Base-by-base conservation (phyloP, 2,113 vertebrate genomes). In the Danio rerio region DNA sequence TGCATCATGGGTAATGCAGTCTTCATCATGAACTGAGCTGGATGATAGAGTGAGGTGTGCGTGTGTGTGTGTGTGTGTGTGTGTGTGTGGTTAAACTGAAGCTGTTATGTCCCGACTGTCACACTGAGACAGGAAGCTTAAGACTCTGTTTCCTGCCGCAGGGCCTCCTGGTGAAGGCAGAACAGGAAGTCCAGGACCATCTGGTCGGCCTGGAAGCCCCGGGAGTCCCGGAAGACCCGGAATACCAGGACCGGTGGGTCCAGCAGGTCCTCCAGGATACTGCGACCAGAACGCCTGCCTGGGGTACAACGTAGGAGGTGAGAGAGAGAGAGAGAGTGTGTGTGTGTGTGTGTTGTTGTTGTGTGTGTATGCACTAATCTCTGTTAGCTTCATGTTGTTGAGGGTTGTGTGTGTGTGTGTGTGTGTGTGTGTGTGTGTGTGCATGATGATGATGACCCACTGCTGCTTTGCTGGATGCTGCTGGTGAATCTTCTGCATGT, bases 211-310 rank as follows among this genome's bases (percentile, higher is more conserved):
- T 0, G 97, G 98, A 61, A 96, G 95, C 40, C 93, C 96, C 2
- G 98, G 98, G 16, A 80, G 91, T 0, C 53, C 96, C 0, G 98
- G 98, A 3, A 96, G 96, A 75, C 90, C 91, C 0, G 97, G 98
- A 0, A 89, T 93, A 2, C 94, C 95, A 0, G 98, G 98, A 56
- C 89, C 95, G 0, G 94, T 95, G 13, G 98, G 98, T 43, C 89
- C 95, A 0, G 88, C 96, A 0, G 98, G 98, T 0, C 94, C 95
- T 0, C 96, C 96, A 0, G 97, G 98, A 0, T 99, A 99, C 88
- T 99, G 98, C 0, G 98, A 99, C 82, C 95, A 96, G 0, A 97
- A 97, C 77, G 95, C 97, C 6, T 99, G 97, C 74, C 91, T 96
- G 87, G 93, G 96, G 21, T 99, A 97, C 0, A 96, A 96, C 1